A percentile compares a stretch with the other conserved stretches of the same genome.
phyloP scores from a whole-genome alignment of 2,113 vertebrate genomes.

The Lepisosteus oculatus region DNA sequence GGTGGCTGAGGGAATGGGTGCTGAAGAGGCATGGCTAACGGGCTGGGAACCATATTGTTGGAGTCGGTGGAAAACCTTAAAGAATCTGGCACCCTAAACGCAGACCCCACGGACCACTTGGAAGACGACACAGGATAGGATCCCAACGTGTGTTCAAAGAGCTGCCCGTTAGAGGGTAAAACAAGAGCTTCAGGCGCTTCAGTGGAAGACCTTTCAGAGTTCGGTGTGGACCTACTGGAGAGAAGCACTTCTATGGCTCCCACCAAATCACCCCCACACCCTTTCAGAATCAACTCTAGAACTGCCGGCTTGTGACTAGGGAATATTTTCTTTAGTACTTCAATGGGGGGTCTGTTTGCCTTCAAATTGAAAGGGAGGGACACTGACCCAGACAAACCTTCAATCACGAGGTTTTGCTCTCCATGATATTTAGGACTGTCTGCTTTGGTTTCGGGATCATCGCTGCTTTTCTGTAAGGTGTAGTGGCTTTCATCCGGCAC shows the following conservation, averaged over 20 bases:
- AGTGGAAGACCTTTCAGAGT: conserved; percentile 60
- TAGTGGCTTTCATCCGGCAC: conserved; percentile 75
- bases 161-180: conserved; percentile 79
- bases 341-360: conserved; percentile 87
- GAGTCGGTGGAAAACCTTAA: conserved; percentile 85
- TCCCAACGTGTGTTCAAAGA: conserved; percentile 85
- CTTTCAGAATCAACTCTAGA: conserved; percentile 91
- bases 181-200: conserved; percentile 71
- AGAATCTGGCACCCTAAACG: conserved; percentile 90
- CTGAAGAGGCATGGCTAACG: conserved; percentile 81
- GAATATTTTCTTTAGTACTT: conserved; percentile 95
- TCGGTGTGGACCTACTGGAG: conserved; percentile 75
- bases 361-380: conserved; percentile 85
- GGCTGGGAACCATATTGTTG: conserved; percentile 68
- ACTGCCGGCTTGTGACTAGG: conserved; percentile 90
- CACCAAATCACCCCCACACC: conserved; percentile 92
- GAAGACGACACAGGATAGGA: conserved; percentile 86
- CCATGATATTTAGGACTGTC: conserved; percentile 75
- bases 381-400: conserved; percentile 83
- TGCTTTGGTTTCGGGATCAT: conserved; percentile 62
- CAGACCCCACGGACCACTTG: conserved; percentile 96
- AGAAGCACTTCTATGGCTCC: conserved; percentile 92
- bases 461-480: conserved; percentile 62
- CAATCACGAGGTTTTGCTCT: conserved; percentile 82
- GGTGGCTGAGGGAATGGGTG: conserved; percentile 89